Percentiles rank a stretch among this genome's conserved stretches.
These are phyloP conservation scores for Scaptomyza hsui DNA, from an alignment of 1,140 invertebrate species.

Conservation along the genomic window DNA sequence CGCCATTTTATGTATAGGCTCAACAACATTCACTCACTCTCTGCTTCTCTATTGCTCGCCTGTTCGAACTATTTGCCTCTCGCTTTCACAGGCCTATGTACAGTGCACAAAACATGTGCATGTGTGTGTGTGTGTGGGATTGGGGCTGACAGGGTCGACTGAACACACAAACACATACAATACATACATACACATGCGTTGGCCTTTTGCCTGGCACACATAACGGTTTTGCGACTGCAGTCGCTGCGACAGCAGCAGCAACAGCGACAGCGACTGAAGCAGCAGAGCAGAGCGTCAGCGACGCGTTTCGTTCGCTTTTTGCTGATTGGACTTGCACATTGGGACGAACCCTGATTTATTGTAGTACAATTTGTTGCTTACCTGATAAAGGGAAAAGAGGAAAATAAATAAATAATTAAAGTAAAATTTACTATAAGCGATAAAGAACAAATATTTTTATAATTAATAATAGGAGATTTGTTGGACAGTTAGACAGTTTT, in stretches of 20 bases:
- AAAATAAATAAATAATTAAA: neutral
- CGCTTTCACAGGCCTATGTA: conserved; percentile 37
- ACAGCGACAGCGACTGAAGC: conserved; percentile 20
- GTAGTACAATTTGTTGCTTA: conserved; percentile 6
- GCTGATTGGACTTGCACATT: conserved; percentile 70
- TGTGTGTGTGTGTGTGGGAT: conserved; percentile 19
- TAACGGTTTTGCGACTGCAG: conserved; percentile 51
- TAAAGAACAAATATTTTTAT: neutral
- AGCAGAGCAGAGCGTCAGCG: conserved; percentile 48
- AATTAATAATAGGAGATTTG: too few species aligned
- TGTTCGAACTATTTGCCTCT: conserved; percentile 12
- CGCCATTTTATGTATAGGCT: conserved; percentile 69
- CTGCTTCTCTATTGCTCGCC: conserved; percentile 30
- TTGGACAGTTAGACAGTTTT: too few species aligned
- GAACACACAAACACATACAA: conserved; percentile 18
- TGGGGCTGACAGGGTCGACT: conserved; percentile 48
- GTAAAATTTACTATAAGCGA: neutral
- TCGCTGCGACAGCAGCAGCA: conserved; percentile 10
- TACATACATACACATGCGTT: conserved; percentile 56
- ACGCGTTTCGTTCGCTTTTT: conserved; percentile 60
- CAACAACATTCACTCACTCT: conserved; percentile 48
- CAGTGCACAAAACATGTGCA: conserved; percentile 15
- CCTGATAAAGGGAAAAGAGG: conserved; percentile 12
- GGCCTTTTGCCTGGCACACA: conserved; percentile 80
- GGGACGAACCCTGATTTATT: conserved; percentile 1